Evolutionary conservation across 2,797 vertebrate genomes (phyloP).

Genomic region (Leptodactylus fallax): DNA sequence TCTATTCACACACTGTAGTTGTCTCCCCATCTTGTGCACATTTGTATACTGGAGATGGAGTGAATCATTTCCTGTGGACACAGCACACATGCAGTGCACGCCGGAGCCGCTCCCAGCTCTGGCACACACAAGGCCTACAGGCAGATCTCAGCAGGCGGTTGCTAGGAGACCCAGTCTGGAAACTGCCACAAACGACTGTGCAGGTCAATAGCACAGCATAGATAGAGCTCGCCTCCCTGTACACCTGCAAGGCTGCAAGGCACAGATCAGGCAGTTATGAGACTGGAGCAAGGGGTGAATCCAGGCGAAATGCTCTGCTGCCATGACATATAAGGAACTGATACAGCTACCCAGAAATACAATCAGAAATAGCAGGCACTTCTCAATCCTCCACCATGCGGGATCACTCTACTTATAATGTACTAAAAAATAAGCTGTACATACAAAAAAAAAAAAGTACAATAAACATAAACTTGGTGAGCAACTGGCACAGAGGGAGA

Average conservation of each 20-base stretch:
- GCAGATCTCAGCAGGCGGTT: slow-evolving; percentile 19
- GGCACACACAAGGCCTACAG: not conserved
- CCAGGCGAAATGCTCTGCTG: not conserved
- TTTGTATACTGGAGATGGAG: not conserved
- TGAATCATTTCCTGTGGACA: slow-evolving; percentile 31
- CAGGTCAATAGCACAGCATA: not conserved
- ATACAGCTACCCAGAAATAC: not conserved
- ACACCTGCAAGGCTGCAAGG: not conserved
- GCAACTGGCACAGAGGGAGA: too few species aligned
- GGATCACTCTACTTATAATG: too few species aligned
- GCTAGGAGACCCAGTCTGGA: not conserved
- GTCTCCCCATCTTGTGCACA: not conserved
- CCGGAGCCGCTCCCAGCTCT: slow-evolving; percentile 8
- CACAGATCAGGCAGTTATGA: not conserved
- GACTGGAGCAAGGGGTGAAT: not conserved
- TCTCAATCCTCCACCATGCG: too few species aligned
- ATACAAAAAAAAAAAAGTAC: too few species aligned
- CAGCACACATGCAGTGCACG: not conserved
- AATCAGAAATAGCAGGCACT: too few species aligned
- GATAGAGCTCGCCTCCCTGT: not conserved
- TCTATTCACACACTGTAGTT: not conserved
- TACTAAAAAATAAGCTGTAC: too few species aligned
- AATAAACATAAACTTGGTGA: too few species aligned
- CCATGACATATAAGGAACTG: too few species aligned
- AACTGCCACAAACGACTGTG: not conserved